A percentile compares a stretch with the other conserved stretches of the same genome.
Conservation (phyloP, 1,140 invertebrate genomes). For the Dufourea novaeangliae region DNA sequence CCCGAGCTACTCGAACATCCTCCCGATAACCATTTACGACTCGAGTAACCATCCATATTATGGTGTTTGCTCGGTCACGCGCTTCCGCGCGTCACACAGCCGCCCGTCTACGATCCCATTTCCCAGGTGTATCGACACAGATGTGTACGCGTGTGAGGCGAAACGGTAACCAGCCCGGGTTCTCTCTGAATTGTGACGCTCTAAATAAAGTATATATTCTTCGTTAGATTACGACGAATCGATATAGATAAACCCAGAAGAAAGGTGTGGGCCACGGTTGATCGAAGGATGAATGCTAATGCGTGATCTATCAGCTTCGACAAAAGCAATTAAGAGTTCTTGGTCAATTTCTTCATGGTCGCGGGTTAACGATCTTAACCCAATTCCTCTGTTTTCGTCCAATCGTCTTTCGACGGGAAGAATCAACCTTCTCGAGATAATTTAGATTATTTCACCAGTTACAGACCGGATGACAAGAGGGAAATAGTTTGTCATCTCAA, state of each 20-base stretch:
- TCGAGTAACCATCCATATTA: slow-evolving; percentile 17
- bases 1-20: neutral
- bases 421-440: slow-evolving; percentile 11
- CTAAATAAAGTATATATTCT: no score
- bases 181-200: neutral
- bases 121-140: slow-evolving; percentile 12
- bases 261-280: no score
- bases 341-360: no score
- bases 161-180: neutral
- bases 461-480: no score
- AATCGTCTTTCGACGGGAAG: neutral
- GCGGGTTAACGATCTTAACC: slow-evolving; percentile 33
- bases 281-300: neutral
- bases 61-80: slow-evolving; percentile 3
- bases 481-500: no score
- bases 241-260: no score
- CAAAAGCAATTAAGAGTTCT: no score
- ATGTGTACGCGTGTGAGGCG: neutral
- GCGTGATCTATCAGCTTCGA: neutral
- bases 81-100: neutral
- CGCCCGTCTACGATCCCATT: slow-evolving; percentile 2
- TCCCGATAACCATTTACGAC: slow-evolving; percentile 21
- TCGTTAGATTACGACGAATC: no score
- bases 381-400: slow-evolving; percentile 1
- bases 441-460: neutral